These are phyloP conservation scores for Adineta ricciae DNA, from an alignment of 2,888 invertebrate genomes.

Conservation along the genomic window DNA sequence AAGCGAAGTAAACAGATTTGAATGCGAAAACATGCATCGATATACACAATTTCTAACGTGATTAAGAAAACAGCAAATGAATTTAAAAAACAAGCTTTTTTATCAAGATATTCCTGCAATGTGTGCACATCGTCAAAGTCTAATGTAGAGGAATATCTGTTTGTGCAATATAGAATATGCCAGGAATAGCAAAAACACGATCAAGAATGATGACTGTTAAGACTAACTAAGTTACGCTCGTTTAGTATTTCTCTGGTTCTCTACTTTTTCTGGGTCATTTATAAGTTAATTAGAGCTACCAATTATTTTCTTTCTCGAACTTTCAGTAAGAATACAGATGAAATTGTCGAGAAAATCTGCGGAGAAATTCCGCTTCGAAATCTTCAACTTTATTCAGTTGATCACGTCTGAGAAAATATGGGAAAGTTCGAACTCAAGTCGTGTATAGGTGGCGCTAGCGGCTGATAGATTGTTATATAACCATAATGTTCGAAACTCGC, in stretches of 20 bases:
- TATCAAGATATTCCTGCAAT: not conserved
- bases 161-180: not conserved
- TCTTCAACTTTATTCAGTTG: not conserved
- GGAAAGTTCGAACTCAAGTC: not conserved
- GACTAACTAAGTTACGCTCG: constrained; percentile 13
- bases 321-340: not conserved
- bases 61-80: not conserved
- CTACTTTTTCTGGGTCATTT: not conserved
- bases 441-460: not conserved
- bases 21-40: not conserved
- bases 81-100: not conserved
- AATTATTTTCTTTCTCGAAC: not conserved
- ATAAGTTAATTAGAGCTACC: constrained; percentile 2
- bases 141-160: not conserved
- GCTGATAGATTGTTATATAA: not conserved
- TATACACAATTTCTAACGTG: not conserved
- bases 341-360: not conserved
- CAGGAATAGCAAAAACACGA: not conserved
- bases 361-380: not conserved
- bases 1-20: not conserved
- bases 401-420: not conserved
- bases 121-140: not conserved
- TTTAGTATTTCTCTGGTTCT: not conserved
- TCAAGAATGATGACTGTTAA: constrained; percentile 13
- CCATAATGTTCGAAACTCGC: too few relatives aligned